Conservation (phyloP, 2,797 vertebrate species). For the Moxostoma hubbsi region DNA sequence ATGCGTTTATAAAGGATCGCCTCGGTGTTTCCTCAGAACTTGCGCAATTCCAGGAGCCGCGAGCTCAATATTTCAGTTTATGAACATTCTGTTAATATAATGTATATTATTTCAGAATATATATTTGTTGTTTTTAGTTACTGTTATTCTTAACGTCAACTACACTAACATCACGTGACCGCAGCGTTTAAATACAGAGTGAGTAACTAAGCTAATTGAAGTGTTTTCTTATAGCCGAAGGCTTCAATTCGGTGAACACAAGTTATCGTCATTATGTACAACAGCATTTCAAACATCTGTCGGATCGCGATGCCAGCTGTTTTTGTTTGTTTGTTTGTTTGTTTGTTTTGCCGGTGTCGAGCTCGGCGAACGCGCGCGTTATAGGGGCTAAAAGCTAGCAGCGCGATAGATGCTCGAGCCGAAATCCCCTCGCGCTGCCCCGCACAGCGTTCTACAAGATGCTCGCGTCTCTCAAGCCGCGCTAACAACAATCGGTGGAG, state of each 20-base stretch:
- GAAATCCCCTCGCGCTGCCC: not conserved
- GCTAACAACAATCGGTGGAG: not conserved
- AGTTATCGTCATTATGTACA: not conserved
- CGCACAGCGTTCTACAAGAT: not conserved
- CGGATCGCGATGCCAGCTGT: not conserved
- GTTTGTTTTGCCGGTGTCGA: not conserved
- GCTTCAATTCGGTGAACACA: not conserved
- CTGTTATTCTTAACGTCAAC: too few species aligned
- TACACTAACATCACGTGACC: too few species aligned
- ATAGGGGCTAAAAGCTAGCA: conserved; percentile 4
- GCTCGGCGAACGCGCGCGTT: not conserved
- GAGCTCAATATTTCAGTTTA: too few species aligned
- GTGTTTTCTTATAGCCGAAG: too few species aligned
- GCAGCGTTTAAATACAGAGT: too few species aligned
- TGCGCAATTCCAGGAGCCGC: too few species aligned
- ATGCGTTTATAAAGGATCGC: too few species aligned
- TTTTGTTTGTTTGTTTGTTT: not conserved
- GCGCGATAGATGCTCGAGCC: not conserved
- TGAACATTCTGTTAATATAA: too few species aligned
- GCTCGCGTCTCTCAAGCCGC: not conserved
- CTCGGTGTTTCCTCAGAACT: too few species aligned
- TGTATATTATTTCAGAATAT: too few species aligned
- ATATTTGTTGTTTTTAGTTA: too few species aligned
- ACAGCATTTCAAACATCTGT: not conserved
- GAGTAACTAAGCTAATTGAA: too few species aligned